Percentiles rank a stretch among this genome's conserved stretches.
phyloP scores from a whole-genome alignment of 2,888 invertebrate species.

The Pristionchus maxplancki region DNA sequence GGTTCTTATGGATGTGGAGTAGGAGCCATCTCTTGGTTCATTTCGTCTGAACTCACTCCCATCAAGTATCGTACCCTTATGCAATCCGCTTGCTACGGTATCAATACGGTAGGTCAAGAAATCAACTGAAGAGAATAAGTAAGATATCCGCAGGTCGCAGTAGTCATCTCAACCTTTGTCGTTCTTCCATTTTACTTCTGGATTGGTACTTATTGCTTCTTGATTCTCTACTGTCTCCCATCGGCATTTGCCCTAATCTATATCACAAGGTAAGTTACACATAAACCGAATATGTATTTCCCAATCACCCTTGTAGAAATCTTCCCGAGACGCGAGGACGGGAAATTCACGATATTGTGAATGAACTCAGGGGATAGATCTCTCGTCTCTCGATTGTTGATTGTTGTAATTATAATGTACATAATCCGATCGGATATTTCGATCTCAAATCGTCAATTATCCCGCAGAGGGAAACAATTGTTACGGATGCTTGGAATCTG shows the following conservation, averaged over 20 bases:
- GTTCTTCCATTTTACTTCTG: slow-evolving; percentile 46
- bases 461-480: neutral
- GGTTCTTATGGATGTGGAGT: slow-evolving; percentile 58
- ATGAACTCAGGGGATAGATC: slow-evolving; percentile 58
- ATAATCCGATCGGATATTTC: slow-evolving; percentile 30
- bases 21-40: slow-evolving; percentile 71
- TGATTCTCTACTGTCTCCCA: slow-evolving; percentile 66
- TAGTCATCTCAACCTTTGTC: slow-evolving; percentile 40
- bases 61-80: slow-evolving; percentile 67
- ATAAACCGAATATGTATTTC: neutral
- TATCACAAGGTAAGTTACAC: neutral
- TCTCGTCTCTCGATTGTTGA: neutral
- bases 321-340: slow-evolving; percentile 69
- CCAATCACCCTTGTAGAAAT: slow-evolving; percentile 54
- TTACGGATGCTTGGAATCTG: neutral
- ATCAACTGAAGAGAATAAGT: neutral
- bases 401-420: slow-evolving; percentile 12
- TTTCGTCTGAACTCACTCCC: slow-evolving; percentile 68
- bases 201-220: slow-evolving; percentile 61
- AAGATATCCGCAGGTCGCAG: neutral
- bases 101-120: slow-evolving; percentile 62
- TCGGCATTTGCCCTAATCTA: slow-evolving; percentile 59
- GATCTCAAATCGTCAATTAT: neutral
- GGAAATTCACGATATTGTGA: slow-evolving; percentile 70
- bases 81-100: slow-evolving; percentile 66